phyloP scores from a whole-genome alignment of 1,140 invertebrate species.

The Drosophila biarmipes region DNA sequence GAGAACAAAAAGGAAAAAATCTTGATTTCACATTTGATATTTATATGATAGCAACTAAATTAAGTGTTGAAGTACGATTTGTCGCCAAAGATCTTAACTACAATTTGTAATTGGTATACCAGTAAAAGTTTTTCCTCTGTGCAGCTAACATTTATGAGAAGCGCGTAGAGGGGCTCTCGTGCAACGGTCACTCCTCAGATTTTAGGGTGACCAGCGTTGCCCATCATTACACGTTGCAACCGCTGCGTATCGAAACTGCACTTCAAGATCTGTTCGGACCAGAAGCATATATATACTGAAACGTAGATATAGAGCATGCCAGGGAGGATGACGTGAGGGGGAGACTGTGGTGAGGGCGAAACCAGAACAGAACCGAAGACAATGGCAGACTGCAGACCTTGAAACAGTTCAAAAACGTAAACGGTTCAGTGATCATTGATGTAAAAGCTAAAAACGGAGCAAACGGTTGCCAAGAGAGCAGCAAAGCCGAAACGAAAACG shows the following conservation, averaged over 20 bases:
- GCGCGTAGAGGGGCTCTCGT: slow-evolving; percentile 16
- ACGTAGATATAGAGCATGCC: slow-evolving; percentile 1
- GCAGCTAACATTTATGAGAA: slow-evolving; percentile 23
- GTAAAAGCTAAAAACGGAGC: slow-evolving; percentile 65
- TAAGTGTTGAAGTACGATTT: not conserved
- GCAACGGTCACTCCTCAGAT: slow-evolving; percentile 18
- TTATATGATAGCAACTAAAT: no score
- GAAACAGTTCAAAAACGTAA: slow-evolving; percentile 84
- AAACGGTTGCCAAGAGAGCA: slow-evolving; percentile 33
- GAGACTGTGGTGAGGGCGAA: not conserved
- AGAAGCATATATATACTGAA: slow-evolving; percentile 26
- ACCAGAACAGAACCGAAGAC: slow-evolving; percentile 38
- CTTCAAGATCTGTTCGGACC: slow-evolving; percentile 25
- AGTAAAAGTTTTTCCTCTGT: not conserved
- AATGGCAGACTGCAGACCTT: slow-evolving; percentile 75
- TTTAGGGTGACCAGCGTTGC: slow-evolving; percentile 13
- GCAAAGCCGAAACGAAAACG: slow-evolving; percentile 33
- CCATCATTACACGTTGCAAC: slow-evolving; percentile 27
- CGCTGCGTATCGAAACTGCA: slow-evolving; percentile 32
- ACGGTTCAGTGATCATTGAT: slow-evolving; percentile 84
- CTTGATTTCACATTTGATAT: not conserved
- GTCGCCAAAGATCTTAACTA: not conserved
- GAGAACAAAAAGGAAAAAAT: not conserved
- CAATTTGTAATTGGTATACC: no score
- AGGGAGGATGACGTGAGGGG: no score